Conservation (phyloP, 2,113 vertebrate genomes). For the Nyctereutes procyonoides region DNA sequence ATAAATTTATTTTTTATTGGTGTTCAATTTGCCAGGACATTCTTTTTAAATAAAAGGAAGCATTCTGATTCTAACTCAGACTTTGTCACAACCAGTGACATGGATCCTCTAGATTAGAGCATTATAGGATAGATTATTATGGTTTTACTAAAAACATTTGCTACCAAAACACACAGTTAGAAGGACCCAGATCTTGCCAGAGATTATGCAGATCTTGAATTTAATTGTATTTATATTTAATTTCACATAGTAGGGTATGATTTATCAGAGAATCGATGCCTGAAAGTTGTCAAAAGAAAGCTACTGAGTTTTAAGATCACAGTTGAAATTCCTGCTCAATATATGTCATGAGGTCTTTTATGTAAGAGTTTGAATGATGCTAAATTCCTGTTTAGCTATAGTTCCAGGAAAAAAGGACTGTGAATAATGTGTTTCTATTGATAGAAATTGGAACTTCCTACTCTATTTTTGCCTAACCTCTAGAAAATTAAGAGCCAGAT, state of each 20-base stretch:
- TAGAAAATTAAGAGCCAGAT: not conserved
- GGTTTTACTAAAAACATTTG: not conserved
- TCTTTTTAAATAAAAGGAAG: not conserved
- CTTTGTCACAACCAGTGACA: not conserved
- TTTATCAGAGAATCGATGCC: not conserved
- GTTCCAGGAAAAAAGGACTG: not conserved
- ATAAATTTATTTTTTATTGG: not conserved
- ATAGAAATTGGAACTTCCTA: conserved; percentile 2
- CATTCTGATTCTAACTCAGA: not conserved
- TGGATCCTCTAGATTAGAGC: not conserved
- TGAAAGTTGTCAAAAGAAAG: not conserved
- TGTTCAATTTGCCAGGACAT: not conserved
- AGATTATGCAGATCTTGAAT: not conserved
- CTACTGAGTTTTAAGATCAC: not conserved
- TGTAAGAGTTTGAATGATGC: not conserved
- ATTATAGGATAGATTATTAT: not conserved
- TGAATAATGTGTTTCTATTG: not conserved
- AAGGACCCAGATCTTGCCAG: not conserved
- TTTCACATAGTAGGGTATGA: not conserved
- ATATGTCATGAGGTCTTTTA: not conserved
- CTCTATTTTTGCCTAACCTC: not conserved
- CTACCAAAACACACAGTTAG: not conserved
- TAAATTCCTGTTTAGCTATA: not conserved
- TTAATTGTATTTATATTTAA: conserved; percentile 9
- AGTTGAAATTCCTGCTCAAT: not conserved